Evolutionary conservation across 2,113 vertebrate genomes (phyloP).

Genomic region (Myodes glareolus): DNA sequence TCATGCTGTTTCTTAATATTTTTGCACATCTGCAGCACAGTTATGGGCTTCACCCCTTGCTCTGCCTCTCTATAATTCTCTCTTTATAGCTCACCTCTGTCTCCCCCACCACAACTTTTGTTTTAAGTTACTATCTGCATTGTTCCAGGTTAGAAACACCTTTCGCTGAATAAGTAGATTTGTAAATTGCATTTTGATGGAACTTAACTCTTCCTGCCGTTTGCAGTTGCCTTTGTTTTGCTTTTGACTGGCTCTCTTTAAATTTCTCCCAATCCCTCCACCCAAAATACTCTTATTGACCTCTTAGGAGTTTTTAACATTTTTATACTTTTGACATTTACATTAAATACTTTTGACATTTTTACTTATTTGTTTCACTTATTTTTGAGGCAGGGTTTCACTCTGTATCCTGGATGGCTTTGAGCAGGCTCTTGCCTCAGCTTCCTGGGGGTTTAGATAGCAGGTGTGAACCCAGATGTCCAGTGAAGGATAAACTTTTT

Average conservation of each 20-base stretch:
- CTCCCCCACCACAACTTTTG: neutral
- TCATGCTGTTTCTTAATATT: neutral
- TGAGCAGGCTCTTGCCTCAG: neutral
- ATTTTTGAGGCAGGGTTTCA: neutral
- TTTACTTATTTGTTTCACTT: neutral
- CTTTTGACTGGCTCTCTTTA: neutral
- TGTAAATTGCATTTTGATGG: neutral
- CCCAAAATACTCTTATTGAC: neutral
- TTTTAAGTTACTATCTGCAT: neutral
- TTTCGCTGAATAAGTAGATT: neutral
- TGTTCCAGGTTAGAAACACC: conserved; percentile 11
- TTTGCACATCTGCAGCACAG: neutral
- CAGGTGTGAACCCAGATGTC: neutral
- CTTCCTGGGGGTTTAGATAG: neutral
- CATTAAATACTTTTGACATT: neutral
- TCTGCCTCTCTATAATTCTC: neutral
- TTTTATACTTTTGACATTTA: too few relatives aligned
- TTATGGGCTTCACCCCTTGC: neutral
- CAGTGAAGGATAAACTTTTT: neutral
- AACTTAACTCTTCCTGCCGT: neutral
- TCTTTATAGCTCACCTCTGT: neutral
- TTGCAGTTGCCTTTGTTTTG: conserved; percentile 10
- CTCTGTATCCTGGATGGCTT: neutral
- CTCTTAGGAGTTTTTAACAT: neutral
- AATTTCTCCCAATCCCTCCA: neutral